Percentiles rank a stretch among this genome's conserved stretches.
Evolutionary conservation across 2,888 invertebrate genomes (phyloP).

Genomic region (Ophion costatus): DNA sequence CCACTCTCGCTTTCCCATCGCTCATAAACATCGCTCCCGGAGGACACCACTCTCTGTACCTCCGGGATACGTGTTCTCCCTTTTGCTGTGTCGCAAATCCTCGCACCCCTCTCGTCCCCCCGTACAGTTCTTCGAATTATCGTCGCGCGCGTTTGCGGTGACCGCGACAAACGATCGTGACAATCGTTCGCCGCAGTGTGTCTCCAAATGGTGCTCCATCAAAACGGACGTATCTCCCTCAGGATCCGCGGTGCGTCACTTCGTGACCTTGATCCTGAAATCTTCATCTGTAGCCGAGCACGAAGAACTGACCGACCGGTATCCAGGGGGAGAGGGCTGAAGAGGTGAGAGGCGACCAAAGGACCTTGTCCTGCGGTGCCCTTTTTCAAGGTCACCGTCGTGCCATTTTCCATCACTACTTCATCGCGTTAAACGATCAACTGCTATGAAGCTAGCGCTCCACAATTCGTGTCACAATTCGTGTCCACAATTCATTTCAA

Average conservation of each 20-base stretch:
- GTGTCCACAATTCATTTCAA: too few relatives aligned
- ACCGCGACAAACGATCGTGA: neutral
- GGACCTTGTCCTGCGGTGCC: neutral
- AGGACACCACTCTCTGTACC: too few relatives aligned
- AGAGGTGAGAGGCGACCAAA: neutral
- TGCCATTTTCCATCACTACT: neutral
- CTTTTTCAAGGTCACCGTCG: neutral
- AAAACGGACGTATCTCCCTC: too few relatives aligned
- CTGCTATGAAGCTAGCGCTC: too few relatives aligned
- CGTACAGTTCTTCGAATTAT: neutral
- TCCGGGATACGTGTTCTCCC: too few relatives aligned
- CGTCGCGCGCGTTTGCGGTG: too few relatives aligned
- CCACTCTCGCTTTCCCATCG: slow-evolving; percentile 24
- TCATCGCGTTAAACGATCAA: neutral
- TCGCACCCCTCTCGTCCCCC: too few relatives aligned
- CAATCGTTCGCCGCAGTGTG: neutral
- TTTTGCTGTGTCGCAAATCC: too few relatives aligned
- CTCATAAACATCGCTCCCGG: neutral
- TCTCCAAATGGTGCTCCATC: too few relatives aligned
- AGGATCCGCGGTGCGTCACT: neutral
- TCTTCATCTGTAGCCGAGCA: slow-evolving; percentile 67
- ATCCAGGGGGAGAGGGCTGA: neutral
- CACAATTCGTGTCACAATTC: too few relatives aligned
- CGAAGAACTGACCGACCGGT: neutral
- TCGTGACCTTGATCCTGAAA: slow-evolving; percentile 64